Percentiles rank a stretch among this genome's conserved stretches.
phyloP scores from a whole-genome alignment of 2,797 vertebrate species.

The Kryptolebias ocellatus region DNA sequence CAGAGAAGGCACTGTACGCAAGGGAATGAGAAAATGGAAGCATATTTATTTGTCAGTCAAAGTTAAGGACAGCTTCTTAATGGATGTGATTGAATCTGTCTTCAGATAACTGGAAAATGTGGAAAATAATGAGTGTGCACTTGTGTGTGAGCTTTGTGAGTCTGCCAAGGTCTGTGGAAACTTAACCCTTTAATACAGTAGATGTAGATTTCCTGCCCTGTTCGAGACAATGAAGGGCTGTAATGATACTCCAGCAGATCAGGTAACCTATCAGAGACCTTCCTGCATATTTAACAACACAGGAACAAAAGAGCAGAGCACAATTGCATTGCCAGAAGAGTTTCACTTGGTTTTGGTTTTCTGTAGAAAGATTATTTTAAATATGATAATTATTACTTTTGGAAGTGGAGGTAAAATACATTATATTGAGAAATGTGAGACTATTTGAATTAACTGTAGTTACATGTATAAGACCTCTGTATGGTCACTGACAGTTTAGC shows the following conservation, averaged over 20 bases:
- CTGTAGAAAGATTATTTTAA: conserved; percentile 12
- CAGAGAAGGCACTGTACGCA: conserved; percentile 65
- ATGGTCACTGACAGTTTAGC: not conserved
- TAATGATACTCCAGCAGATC: conserved; percentile 72
- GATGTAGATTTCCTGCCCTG: conserved; percentile 42
- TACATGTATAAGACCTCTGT: not conserved
- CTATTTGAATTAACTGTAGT: conserved; percentile 6
- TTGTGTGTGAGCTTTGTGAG: conserved; percentile 36
- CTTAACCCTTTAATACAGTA: conserved; percentile 63
- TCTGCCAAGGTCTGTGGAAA: conserved; percentile 55
- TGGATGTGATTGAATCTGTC: conserved; percentile 57
- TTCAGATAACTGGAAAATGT: conserved; percentile 68
- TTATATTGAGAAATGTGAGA: not conserved
- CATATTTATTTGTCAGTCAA: conserved; percentile 75
- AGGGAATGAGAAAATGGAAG: conserved; percentile 65
- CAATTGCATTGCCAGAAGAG: conserved; percentile 7
- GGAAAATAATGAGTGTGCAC: conserved; percentile 55
- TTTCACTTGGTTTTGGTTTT: conserved; percentile 24
- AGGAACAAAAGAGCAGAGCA: conserved; percentile 26
- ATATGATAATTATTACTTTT: conserved; percentile 16
- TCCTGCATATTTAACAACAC: conserved; percentile 76
- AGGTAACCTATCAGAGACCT: conserved; percentile 69
- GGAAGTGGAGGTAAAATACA: conserved; percentile 16
- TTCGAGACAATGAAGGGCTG: conserved; percentile 63
- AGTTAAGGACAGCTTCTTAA: conserved; percentile 66